Percentiles rank a stretch among this genome's conserved stretches.
These are phyloP conservation scores for Lathamus discolor DNA, from an alignment of 2,113 vertebrate genomes.

Conservation along the genomic window DNA sequence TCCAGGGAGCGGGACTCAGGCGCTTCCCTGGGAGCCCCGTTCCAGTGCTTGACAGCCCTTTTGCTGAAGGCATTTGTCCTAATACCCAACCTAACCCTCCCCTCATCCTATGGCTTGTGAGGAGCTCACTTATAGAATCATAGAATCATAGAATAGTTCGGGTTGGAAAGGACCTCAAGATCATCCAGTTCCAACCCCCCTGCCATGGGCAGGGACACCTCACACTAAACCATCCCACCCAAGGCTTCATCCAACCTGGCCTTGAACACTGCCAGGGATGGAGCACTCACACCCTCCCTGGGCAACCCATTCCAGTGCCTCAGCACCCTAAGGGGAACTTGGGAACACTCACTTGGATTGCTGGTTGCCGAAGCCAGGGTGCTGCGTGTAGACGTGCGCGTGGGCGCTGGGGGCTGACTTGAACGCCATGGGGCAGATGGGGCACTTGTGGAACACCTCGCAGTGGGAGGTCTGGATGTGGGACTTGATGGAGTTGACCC, in stretches of 20 bases:
- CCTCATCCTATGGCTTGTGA: fast-evolving
- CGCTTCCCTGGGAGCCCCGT: neutral
- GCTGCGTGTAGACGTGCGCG: slow-evolving; percentile 86
- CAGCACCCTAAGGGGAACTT: too few species aligned
- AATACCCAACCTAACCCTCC: fast-evolving
- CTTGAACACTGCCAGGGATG: too few species aligned
- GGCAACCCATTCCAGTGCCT: too few species aligned
- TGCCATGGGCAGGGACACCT: too few species aligned
- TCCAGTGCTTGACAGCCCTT: neutral
- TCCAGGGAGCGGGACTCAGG: neutral
- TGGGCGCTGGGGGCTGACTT: slow-evolving; percentile 91
- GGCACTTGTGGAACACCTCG: slow-evolving; percentile 96
- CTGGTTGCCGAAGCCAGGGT: slow-evolving; percentile 81
- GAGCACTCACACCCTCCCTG: too few species aligned
- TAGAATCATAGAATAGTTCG: too few species aligned
- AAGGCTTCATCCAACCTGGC: too few species aligned
- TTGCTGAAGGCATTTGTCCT: neutral
- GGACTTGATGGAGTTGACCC: slow-evolving; percentile 91
- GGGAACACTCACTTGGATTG: slow-evolving; percentile 81
- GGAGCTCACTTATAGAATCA: too few species aligned
- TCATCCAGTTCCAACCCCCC: too few species aligned
- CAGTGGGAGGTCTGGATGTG: slow-evolving; percentile 96
- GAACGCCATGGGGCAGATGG: slow-evolving; percentile 96
- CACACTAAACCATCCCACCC: too few species aligned
- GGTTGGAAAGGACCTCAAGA: too few species aligned